A percentile compares a stretch with the other conserved stretches of the same genome.
Conservation (phyloP, 2,113 vertebrate genomes). For the Urocynchramus pylzowi region DNA sequence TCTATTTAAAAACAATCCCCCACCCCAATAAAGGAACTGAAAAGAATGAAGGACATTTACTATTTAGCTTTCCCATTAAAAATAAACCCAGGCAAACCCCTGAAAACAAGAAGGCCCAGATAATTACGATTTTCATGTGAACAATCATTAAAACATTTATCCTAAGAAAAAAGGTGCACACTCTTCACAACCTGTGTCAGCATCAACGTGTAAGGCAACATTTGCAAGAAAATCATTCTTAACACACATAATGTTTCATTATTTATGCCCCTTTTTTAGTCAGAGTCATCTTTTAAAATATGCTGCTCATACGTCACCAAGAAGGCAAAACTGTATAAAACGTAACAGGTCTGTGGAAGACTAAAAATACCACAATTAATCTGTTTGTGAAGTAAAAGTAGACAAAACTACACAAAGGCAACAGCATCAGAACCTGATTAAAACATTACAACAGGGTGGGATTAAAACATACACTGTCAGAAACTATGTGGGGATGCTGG, state of each 20-base stretch:
- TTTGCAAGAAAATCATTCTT: background rate
- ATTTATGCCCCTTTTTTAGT: background rate
- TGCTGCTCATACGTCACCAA: background rate
- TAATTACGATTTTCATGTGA: background rate
- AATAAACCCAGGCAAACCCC: background rate
- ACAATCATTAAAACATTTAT: background rate
- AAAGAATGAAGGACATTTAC: background rate
- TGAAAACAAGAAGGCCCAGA: background rate
- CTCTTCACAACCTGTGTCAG: background rate
- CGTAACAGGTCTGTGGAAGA: background rate
- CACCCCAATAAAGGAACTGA: background rate
- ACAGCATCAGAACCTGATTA: background rate
- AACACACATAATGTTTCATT: background rate
- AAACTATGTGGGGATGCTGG: accelerated
- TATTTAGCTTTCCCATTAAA: background rate
- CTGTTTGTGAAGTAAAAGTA: background rate
- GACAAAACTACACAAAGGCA: background rate
- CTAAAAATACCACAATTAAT: background rate
- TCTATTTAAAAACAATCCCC: background rate
- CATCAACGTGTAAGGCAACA: background rate
- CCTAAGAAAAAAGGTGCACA: background rate
- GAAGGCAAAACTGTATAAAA: background rate
- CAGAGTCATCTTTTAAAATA: background rate
- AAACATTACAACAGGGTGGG: no score
- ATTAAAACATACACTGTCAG: background rate